A percentile compares a stretch with the other conserved stretches of the same genome.
These are phyloP conservation scores for Microplitis manilae DNA, from an alignment of 2,888 invertebrate genomes.

Conservation along the genomic window DNA sequence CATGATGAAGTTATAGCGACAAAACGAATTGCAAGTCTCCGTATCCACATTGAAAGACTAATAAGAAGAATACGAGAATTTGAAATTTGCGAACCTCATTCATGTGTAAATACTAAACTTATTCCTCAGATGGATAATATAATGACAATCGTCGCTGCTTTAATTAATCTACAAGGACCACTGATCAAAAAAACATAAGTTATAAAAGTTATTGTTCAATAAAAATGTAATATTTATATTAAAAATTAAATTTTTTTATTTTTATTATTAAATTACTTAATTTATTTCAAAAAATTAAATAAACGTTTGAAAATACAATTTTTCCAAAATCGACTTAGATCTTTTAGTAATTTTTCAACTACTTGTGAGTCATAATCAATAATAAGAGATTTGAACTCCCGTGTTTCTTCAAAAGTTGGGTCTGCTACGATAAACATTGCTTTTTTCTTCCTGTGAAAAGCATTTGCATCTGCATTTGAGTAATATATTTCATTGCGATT, in stretches of 20 bases:
- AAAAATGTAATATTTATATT: not conserved
- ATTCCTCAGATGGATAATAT: constrained; percentile 47
- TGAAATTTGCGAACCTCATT: constrained; percentile 13
- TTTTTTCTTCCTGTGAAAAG: constrained; percentile 19
- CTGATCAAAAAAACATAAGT: constrained; percentile 21
- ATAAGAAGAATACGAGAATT: constrained; percentile 44
- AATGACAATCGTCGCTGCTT: constrained; percentile 46
- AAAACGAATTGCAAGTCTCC: constrained; percentile 56
- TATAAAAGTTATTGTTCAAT: too few relatives aligned
- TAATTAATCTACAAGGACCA: constrained; percentile 46
- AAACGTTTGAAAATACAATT: constrained; percentile 2
- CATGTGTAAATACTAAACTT: constrained; percentile 26
- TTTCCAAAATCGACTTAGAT: constrained; percentile 11
- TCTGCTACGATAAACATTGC: constrained; percentile 15
- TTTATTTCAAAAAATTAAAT: not conserved
- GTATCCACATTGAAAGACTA: constrained; percentile 60
- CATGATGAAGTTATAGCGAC: constrained; percentile 52
- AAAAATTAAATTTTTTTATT: not conserved
- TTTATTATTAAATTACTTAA: not conserved
- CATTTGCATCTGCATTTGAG: constrained; percentile 31
- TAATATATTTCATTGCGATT: constrained; percentile 8
- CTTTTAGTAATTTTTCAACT: not conserved
- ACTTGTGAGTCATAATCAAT: constrained; percentile 23
- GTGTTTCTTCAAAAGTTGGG: constrained; percentile 22
- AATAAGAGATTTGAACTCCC: not conserved